Percentiles rank a stretch among this genome's conserved stretches.
Conservation (phyloP, 2,888 invertebrate species). For the Embidobia sp. region DNA sequence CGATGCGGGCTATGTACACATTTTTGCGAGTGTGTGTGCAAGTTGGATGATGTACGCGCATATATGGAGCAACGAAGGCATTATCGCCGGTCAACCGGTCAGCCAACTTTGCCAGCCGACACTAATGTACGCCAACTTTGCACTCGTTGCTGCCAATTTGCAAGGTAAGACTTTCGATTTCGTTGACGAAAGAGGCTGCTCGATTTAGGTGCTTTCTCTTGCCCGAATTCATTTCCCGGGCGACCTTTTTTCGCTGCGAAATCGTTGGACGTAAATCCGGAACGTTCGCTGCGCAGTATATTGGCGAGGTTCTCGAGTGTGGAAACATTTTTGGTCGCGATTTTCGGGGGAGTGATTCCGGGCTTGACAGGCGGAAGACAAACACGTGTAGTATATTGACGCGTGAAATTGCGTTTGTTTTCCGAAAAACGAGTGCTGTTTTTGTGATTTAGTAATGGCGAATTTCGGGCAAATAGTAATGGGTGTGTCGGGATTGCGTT, state of each 20-base stretch:
- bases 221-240: too few species aligned
- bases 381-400: slow-evolving; percentile 22
- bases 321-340: slow-evolving; percentile 25
- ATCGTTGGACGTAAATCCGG: slow-evolving; percentile 24
- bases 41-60: slow-evolving; percentile 25
- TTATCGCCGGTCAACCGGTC: slow-evolving; percentile 50
- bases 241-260: slow-evolving; percentile 10
- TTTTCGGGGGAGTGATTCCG: slow-evolving; percentile 19
- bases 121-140: slow-evolving; percentile 54
- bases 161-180: slow-evolving; percentile 24
- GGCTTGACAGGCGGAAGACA: slow-evolving; percentile 1
- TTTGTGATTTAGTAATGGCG: slow-evolving; percentile 17
- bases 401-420: slow-evolving; percentile 23
- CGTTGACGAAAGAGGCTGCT: too few species aligned
- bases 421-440: slow-evolving; percentile 16
- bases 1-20: slow-evolving; percentile 30
- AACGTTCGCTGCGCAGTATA: slow-evolving; percentile 13
- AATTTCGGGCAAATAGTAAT: slow-evolving; percentile 21
- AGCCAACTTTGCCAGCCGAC: slow-evolving; percentile 48
- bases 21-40: slow-evolving; percentile 37
- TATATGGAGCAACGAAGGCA: slow-evolving; percentile 37
- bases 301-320: slow-evolving; percentile 20
- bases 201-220: too few species aligned
- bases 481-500: neutral
- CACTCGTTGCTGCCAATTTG: slow-evolving; percentile 20